Conservation (phyloP, 2,888 invertebrate genomes). For the Sipha maydis region DNA sequence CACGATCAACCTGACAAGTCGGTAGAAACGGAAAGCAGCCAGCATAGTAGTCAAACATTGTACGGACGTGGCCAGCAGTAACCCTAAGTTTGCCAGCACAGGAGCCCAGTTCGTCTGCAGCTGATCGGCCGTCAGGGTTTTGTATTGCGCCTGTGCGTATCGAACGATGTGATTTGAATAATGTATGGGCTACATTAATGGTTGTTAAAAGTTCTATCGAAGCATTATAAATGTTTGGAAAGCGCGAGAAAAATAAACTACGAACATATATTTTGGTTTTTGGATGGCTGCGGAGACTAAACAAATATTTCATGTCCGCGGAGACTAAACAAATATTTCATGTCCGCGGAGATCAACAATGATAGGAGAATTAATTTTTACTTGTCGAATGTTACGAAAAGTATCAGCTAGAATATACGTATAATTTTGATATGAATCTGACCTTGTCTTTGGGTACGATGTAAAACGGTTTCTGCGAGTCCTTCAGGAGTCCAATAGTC, state of each 20-base stretch:
- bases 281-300: background rate
- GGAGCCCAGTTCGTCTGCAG: constrained; percentile 64
- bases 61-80: constrained; percentile 64
- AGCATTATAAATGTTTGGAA: no score
- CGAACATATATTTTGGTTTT: background rate
- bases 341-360: no score
- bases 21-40: constrained; percentile 65
- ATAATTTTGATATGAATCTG: constrained; percentile 40
- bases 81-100: constrained; percentile 65
- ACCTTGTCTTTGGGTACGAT: constrained; percentile 64
- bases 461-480: constrained; percentile 65
- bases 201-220: background rate
- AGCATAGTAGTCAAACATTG: constrained; percentile 64
- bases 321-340: no score
- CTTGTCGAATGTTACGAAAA: background rate
- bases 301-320: no score
- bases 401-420: background rate
- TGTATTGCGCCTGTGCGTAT: constrained; percentile 40
- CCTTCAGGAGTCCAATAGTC: constrained; percentile 67
- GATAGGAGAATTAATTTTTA: no score
- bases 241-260: no score
- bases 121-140: constrained; percentile 56
- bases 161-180: background rate
- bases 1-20: constrained; percentile 64
- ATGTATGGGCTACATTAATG: background rate